Base-by-base conservation (phyloP, 92 coral and sea anemone species). In the Phenganax stokvisi region DNA sequence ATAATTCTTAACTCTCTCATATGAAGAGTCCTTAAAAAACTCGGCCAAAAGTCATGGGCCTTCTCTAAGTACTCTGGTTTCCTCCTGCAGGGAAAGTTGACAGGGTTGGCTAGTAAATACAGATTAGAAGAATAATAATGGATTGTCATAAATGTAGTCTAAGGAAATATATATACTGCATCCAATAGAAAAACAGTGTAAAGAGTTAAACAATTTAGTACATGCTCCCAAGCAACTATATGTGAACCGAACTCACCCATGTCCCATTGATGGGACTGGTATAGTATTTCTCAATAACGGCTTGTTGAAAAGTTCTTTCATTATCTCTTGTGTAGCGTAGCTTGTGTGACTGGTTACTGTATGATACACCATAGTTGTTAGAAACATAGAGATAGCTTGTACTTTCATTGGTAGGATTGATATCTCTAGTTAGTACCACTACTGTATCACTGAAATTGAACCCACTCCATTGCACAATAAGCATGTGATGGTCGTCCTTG, bases 401-500 rank as follows among this genome's bases (percentile, higher is more conserved):
- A 25, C 98, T 91, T 27, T 57, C 31, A 30, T 72, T 8, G 12
- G 53, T 59, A 25, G 89, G 90, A 0, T 8, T 54, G 44, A 51
- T 71, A 64, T 94, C 97, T 71, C 92, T 85, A 54, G 94, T 89
- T 59, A 94, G 85, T 31, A 94, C 75, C 27, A 94, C 91, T 47
- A 94, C 89, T 4, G 98, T 94, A 54, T 94, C 92, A 62, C 87
- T 92, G 83, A 85, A 78, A 56, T 91, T 91, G 6, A 61, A 61
- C 9, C 96, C 97, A 63, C 93, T 90, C 97, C 97, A 94, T 81
- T 90, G 94, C 44, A 94, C 98, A 77, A 86, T 89, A 2, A 96
- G 93, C 89, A 74, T 74, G 74, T 87, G 25, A 77, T 94, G 97
- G 30, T 87, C 86, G 85, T 94, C 98, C 57, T 94, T 90, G 12